Conservation (phyloP, 2,797 vertebrate genomes). For the Cottoperca gobio region DNA sequence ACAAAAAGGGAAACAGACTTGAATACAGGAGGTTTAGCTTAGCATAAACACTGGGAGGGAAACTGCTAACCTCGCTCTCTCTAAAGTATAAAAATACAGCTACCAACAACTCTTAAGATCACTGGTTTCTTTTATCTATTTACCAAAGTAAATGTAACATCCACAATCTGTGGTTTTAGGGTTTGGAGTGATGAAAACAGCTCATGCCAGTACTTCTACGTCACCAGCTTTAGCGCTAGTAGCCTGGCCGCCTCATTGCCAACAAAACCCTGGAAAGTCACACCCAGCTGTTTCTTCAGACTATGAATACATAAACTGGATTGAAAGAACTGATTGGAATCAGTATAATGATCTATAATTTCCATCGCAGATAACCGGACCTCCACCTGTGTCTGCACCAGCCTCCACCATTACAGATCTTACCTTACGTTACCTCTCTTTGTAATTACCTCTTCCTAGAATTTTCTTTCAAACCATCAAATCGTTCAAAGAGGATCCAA, state of each 20-base stretch:
- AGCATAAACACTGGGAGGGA: background rate
- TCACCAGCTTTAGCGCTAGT: background rate
- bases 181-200: background rate
- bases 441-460: background rate
- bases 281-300: background rate
- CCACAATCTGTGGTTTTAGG: background rate
- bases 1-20: background rate
- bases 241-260: background rate
- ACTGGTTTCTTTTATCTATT: background rate
- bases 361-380: too few relatives aligned
- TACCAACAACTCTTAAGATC: background rate
- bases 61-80: background rate
- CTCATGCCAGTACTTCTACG: too few relatives aligned
- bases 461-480: background rate
- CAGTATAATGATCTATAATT: background rate
- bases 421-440: background rate
- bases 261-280: background rate
- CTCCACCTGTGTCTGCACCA: background rate
- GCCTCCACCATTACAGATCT: background rate
- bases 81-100: background rate
- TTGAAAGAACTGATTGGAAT: background rate
- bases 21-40: background rate
- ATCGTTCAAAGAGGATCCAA: background rate
- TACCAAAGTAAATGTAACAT: background rate
- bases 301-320: background rate